Base-by-base conservation (phyloP, 2,888 invertebrate species). In the Conistra vaccinii region DNA sequence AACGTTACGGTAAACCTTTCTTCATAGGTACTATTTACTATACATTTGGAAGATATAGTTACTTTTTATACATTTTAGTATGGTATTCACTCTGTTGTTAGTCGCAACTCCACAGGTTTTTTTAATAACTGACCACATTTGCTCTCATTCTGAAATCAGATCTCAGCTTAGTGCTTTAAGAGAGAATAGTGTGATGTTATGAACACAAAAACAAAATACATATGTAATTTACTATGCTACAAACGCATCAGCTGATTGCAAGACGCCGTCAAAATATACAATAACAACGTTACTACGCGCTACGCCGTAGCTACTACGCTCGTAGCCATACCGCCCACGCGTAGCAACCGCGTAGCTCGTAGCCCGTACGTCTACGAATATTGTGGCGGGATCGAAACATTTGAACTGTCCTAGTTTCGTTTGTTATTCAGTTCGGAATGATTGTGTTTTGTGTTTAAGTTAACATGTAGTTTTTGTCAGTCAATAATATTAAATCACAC, bases 251-350 rank as follows among this genome's bases (percentile, higher is more conserved):
- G 88, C 88, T 90, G 89, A 84, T 85, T 66, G 65, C 69, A 78
- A 84, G 83, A 80, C 85, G 85, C 81, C 88, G 87, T 87, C 87
- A 78, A 87, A 87, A 89, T 88, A 89, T 88, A 87, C 86, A 90
- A 90, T 90, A 90, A 85, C 85, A 90, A 85, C 84, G 85, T 78
- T 76, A 80, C 74, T 84, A 86, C 85, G 83, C 87, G 69, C 53
- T 83, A 89, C 90, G 87, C 73, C 80, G 73, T 85, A 83, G 81
- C 51, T 51, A 51, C 84, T 88, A 89, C 85, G 80, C 73, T 80
- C 83, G 88, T 88, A 88, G 83, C 77, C 88, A 88, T 90, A 88
- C 87, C 75, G 89, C 92, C 92, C 91, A 92, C 92, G 91, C 92
- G 88, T 90, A 91, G 91, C 89, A 85, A 45, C 55, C 78, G 72